Evolutionary conservation across 2,888 invertebrate genomes (phyloP).

Genomic region (Hyppa rectilinea): DNA sequence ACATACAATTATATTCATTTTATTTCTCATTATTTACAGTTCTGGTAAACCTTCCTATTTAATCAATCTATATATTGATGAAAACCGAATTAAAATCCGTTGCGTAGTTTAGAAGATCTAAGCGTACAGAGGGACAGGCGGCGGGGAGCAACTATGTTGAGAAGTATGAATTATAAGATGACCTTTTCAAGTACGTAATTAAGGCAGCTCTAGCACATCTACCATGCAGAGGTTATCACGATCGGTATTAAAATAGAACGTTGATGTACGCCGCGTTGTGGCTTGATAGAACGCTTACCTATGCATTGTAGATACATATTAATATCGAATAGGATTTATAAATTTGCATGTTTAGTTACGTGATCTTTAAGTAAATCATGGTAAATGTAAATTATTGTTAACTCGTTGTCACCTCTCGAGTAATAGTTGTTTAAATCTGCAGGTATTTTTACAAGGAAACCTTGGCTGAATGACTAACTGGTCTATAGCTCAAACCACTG

Average conservation of each 20-base stretch:
- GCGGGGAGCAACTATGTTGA: no score
- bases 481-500: no score
- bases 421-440: neutral
- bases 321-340: slow-evolving; percentile 13
- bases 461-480: no score
- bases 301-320: neutral
- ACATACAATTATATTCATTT: no score
- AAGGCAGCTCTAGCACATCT: neutral
- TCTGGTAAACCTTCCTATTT: no score
- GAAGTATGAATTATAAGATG: slow-evolving; percentile 7
- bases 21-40: neutral
- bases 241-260: slow-evolving; percentile 3
- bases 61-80: no score
- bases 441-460: no score
- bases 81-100: no score
- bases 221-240: slow-evolving; percentile 9
- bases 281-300: slow-evolving; percentile 12
- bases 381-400: neutral
- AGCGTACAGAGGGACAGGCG: no score
- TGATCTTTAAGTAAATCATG: neutral
- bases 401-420: neutral
- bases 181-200: neutral
- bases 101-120: no score
- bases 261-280: neutral
- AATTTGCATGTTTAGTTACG: slow-evolving; percentile 10